These are phyloP conservation scores for Patagioenas fasciata DNA, from an alignment of 2,113 vertebrate genomes.

Conservation along the genomic window DNA sequence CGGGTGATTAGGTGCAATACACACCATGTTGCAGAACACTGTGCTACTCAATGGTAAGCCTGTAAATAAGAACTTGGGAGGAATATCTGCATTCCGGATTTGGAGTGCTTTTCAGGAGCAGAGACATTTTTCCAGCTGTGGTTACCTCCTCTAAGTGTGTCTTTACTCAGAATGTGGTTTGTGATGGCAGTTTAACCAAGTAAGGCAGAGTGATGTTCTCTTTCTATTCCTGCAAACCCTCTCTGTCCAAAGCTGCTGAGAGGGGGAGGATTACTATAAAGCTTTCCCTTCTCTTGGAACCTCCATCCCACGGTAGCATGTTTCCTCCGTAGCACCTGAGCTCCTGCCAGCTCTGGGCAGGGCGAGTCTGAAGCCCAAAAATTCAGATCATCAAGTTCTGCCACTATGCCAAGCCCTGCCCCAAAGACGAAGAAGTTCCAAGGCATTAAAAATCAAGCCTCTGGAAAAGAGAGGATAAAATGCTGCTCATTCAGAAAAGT, in stretches of 20 bases:
- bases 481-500: background rate
- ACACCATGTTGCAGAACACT: background rate
- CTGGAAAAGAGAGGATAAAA: background rate
- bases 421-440: background rate
- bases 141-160: background rate
- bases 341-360: background rate
- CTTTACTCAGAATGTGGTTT: background rate
- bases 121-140: background rate
- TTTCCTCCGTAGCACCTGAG: background rate
- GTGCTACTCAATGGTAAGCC: background rate
- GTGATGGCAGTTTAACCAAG: background rate
- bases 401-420: conserved; percentile 4
- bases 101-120: background rate
- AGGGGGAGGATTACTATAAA: background rate
- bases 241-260: background rate
- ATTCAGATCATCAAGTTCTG: background rate
- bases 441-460: background rate
- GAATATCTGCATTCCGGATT: background rate
- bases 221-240: background rate
- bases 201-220: background rate
- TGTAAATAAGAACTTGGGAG: background rate
- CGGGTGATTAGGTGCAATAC: background rate
- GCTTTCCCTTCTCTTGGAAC: background rate
- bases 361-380: background rate
- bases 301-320: background rate